A percentile compares a stretch with the other conserved stretches of the same genome.
These are phyloP conservation scores for Irena cyanogastra DNA, from an alignment of 2,113 vertebrate species.

Conservation along the genomic window DNA sequence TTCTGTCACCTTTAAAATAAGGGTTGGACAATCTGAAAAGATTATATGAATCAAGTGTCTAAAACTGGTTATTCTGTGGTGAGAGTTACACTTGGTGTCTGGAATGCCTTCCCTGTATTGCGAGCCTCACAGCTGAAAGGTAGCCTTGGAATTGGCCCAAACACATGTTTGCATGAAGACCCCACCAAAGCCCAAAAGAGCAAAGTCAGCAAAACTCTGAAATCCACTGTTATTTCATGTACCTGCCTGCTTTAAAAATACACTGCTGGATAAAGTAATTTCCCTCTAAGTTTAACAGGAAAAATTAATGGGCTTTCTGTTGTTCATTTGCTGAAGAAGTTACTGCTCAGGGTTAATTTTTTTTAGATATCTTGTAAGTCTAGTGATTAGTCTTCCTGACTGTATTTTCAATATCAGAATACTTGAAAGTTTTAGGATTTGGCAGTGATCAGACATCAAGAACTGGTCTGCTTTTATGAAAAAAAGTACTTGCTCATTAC, in stretches of 20 bases:
- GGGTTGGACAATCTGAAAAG: neutral
- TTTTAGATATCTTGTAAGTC: neutral
- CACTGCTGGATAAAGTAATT: neutral
- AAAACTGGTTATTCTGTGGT: neutral
- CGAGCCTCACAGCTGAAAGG: neutral
- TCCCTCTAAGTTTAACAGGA: neutral
- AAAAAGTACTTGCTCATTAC: neutral
- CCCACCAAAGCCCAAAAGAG: neutral
- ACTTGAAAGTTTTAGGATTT: neutral
- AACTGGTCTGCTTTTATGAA: neutral
- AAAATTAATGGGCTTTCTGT: neutral
- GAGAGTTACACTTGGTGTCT: neutral
- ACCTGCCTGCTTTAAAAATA: neutral
- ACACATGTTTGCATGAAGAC: neutral
- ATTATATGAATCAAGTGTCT: rapidly evolving
- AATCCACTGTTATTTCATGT: neutral
- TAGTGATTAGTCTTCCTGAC: neutral
- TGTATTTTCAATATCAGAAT: neutral
- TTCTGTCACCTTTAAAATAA: neutral
- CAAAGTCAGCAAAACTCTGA: neutral
- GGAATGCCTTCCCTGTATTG: neutral
- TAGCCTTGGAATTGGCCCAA: neutral
- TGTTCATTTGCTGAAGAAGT: neutral
- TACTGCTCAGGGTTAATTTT: neutral
- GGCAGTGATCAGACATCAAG: neutral